Evolutionary conservation across 2,888 invertebrate genomes (phyloP).

Genomic region (Sinelater perroti): DNA sequence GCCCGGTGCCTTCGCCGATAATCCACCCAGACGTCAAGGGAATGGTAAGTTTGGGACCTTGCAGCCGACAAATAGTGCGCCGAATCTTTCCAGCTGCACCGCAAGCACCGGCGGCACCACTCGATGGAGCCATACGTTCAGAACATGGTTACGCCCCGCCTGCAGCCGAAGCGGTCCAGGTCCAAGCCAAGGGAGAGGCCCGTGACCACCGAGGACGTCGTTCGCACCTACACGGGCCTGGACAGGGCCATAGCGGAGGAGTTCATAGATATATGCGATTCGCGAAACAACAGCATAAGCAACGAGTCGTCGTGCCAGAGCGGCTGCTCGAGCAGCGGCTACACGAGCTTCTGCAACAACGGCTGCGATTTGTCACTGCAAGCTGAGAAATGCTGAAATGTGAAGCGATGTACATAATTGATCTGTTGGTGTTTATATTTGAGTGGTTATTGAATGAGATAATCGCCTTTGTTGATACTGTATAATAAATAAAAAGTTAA

Average conservation of each 20-base stretch:
- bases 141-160: conserved; percentile 37
- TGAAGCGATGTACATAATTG: too few species aligned
- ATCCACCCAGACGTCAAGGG: conserved; percentile 47
- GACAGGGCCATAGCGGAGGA: conserved; percentile 71
- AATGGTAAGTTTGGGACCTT: conserved; percentile 20
- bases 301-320: conserved; percentile 49
- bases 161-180: conserved; percentile 45
- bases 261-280: conserved; percentile 70
- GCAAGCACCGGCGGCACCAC: conserved; percentile 57
- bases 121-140: conserved; percentile 23
- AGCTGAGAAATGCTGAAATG: too few species aligned
- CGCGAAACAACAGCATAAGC: conserved; percentile 60
- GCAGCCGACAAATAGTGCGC: background rate
- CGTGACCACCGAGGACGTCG: conserved; percentile 65
- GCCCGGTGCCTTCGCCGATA: conserved; percentile 55
- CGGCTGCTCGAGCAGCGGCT: conserved; percentile 40
- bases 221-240: conserved; percentile 68
- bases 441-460: too few species aligned
- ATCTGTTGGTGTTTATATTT: too few species aligned
- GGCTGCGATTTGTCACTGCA: background rate
- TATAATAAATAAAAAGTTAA: too few species aligned
- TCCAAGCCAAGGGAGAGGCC: conserved; percentile 48
- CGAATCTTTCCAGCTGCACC: conserved; percentile 52
- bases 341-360: conserved; percentile 1
- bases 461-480: too few species aligned